Evolutionary conservation across 2,888 invertebrate genomes (phyloP).

Genomic region (Calameuta pallipes): DNA sequence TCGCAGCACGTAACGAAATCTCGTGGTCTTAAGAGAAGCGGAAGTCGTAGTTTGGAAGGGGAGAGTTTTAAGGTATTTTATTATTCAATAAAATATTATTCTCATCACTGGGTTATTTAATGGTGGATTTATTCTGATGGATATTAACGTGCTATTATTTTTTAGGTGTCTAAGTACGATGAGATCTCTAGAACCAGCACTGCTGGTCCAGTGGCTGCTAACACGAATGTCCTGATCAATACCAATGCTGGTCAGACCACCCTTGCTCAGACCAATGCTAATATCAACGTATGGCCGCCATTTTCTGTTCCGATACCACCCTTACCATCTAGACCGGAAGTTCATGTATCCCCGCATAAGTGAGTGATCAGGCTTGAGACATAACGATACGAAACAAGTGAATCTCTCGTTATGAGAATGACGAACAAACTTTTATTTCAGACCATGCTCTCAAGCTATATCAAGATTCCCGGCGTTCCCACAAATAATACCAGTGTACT

Average conservation of each 20-base stretch:
- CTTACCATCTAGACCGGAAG: constrained; percentile 44
- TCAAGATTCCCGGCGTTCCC: constrained; percentile 64
- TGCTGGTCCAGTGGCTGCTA: constrained; percentile 28
- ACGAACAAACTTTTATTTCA: constrained; percentile 17
- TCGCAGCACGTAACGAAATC: constrained; percentile 52
- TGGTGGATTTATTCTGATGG: not conserved
- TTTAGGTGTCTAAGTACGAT: constrained; percentile 34
- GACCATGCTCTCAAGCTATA: constrained; percentile 39
- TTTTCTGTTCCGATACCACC: constrained; percentile 69
- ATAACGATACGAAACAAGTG: not conserved
- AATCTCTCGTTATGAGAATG: not conserved
- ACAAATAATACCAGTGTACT: constrained; percentile 68
- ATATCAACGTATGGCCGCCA: constrained; percentile 73
- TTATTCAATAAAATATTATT: constrained; percentile 16
- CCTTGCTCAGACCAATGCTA: constrained; percentile 51
- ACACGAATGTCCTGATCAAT: constrained; percentile 33
- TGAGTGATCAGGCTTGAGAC: not conserved
- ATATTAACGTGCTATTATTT: constrained; percentile 9
- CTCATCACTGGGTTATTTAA: not conserved
- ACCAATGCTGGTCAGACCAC: constrained; percentile 20
- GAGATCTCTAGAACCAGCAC: constrained; percentile 34
- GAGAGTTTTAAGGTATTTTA: constrained; percentile 65
- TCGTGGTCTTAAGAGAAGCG: constrained; percentile 74
- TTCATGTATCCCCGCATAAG: not conserved
- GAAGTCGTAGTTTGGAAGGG: constrained; percentile 73